Percentiles rank a stretch among this genome's conserved stretches.
Evolutionary conservation across 2,113 vertebrate genomes (phyloP).

Genomic region (Empidonax traillii): DNA sequence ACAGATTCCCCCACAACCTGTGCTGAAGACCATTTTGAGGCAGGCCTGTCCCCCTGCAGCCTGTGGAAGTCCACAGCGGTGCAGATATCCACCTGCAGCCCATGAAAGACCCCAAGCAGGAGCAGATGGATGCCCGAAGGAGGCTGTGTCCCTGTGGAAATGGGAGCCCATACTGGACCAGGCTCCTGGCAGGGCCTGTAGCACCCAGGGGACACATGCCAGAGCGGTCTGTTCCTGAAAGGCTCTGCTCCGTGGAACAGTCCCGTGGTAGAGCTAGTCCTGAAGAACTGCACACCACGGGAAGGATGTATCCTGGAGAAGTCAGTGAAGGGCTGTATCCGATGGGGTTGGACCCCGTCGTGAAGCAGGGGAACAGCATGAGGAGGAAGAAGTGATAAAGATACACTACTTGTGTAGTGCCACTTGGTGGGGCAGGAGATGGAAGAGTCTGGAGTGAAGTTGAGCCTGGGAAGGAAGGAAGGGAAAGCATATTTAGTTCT

Average conservation of each 20-base stretch:
- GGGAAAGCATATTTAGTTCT: background rate
- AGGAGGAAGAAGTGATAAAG: background rate
- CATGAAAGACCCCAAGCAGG: accelerated
- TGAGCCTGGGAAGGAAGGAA: background rate
- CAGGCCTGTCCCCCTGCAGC: background rate
- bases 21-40: background rate
- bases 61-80: accelerated
- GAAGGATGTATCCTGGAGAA: background rate
- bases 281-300: background rate
- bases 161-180: background rate
- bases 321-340: background rate
- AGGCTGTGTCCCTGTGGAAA: background rate
- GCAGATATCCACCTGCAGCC: background rate
- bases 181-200: background rate
- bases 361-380: background rate
- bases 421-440: accelerated
- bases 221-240: background rate
- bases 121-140: background rate
- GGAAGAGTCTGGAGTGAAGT: background rate
- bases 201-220: accelerated
- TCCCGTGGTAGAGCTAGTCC: background rate
- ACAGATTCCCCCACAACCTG: background rate
- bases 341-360: accelerated
- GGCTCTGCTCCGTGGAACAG: background rate
- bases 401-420: accelerated